Evolutionary conservation across 2,113 vertebrate species (phyloP), one percentile per base, ranked within the genome.

Genomic region (Turdus rufiventris): DNA sequence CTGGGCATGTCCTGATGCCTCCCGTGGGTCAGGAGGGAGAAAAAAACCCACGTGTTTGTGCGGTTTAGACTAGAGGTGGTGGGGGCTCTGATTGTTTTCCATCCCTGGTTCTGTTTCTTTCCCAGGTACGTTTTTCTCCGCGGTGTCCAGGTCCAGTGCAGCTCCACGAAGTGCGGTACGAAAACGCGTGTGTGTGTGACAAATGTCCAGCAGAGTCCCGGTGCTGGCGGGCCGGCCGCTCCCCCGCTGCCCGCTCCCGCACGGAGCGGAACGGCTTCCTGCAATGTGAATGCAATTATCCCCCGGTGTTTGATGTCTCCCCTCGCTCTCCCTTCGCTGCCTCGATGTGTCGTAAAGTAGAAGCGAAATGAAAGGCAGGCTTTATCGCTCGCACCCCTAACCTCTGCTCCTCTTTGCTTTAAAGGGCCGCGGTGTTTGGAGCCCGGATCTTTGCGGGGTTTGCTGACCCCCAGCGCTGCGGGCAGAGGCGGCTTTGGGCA

Each of bases 221-320:
- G 51, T 1, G 26, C 31, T 36, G 58, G 34, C 28, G 34, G 67
- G 4, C 26, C 8, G 25, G 58, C 21, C 23, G 5, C 31, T 58
- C 31, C 60, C 12, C 18, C 12, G 5, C 61, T 68, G 40, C 15
- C 40, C 33, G 4, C 31, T 58, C 31, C 60, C 7, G 20, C 34
- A 6, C 0, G 62, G 56, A 42, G 34, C 9, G 33, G 31, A 42
- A 0, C 51, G 34, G 47, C 40, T 83, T 14, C 36, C 75, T 10
- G 58, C 89, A 91, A 58, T 66, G 54, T 38, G 86, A 94, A 75
- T 53, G 66, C 50, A 68, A 92, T 94, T 88, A 68, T 56, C 54
- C 18, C 0, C 62, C 62, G 60, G 34, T 50, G 87, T 61, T 93
- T 88, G 87, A 89, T 85, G 74, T 62, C 42, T 79, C 54, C 36